phyloP scores from a whole-genome alignment of 1,140 invertebrate genomes.

The Drosophila bocki region DNA sequence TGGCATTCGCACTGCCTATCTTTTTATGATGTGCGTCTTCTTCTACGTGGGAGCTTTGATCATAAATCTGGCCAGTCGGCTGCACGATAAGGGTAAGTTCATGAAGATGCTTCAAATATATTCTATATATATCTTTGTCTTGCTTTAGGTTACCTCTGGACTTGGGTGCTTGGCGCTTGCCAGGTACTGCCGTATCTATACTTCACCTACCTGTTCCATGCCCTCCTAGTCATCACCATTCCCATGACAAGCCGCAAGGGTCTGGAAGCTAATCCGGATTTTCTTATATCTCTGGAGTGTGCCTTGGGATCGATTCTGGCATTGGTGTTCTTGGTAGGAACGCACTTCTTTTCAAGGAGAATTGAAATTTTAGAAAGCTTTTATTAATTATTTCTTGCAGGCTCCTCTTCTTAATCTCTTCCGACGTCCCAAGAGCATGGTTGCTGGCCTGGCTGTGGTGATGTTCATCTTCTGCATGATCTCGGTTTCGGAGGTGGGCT shows the following conservation, averaged over 20 bases:
- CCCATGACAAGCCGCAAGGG: slow-evolving; percentile 90
- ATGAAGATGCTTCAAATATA: background rate
- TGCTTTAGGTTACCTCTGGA: slow-evolving; percentile 86
- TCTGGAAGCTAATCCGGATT: slow-evolving; percentile 87
- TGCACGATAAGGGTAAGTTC: slow-evolving; percentile 73
- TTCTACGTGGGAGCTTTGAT: slow-evolving; percentile 67
- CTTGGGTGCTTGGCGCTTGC: slow-evolving; percentile 86
- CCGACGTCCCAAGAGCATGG: slow-evolving; percentile 51
- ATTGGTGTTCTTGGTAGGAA: slow-evolving; percentile 68
- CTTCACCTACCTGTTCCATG: slow-evolving; percentile 88
- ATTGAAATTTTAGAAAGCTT: background rate
- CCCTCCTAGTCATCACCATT: slow-evolving; percentile 88
- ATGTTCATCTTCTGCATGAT: slow-evolving; percentile 87
- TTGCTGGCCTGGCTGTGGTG: slow-evolving; percentile 84
- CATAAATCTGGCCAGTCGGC: slow-evolving; percentile 63
- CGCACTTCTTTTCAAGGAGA: rapidly evolving
- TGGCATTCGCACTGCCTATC: slow-evolving; percentile 67
- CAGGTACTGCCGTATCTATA: slow-evolving; percentile 85
- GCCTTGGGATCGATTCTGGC: slow-evolving; percentile 81
- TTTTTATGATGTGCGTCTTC: slow-evolving; percentile 70
- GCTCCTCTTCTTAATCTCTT: slow-evolving; percentile 69
- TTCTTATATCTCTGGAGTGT: slow-evolving; percentile 86
- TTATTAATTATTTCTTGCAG: slow-evolving; percentile 18
- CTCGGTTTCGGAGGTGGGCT: slow-evolving; percentile 89
- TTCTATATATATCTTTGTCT: too few species aligned